A percentile compares a stretch with the other conserved stretches of the same genome.
Evolutionary conservation across 2,797 vertebrate genomes (phyloP).

Genomic region (Simalia tracyae): DNA sequence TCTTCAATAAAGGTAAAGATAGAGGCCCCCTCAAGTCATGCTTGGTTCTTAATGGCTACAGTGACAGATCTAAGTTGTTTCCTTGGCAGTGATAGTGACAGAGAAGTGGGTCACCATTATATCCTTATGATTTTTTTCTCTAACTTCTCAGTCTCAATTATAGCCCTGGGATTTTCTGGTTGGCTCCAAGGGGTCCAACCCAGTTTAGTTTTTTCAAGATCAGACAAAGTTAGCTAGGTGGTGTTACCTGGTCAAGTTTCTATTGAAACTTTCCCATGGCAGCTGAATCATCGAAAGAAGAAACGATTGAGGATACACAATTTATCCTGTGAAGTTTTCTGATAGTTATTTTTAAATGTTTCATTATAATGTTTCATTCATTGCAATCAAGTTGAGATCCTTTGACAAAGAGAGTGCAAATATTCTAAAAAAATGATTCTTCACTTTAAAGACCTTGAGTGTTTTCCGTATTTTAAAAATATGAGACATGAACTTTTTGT

Average conservation of each 20-base stretch:
- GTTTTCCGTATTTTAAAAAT: background rate
- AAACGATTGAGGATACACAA: background rate
- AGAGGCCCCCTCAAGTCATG: background rate
- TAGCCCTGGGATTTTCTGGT: background rate
- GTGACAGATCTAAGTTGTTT: background rate
- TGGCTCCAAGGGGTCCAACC: background rate
- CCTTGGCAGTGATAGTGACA: background rate
- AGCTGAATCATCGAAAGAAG: background rate
- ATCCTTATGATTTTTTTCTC: background rate
- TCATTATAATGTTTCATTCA: background rate
- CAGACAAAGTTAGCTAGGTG: background rate
- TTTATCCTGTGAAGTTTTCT: background rate
- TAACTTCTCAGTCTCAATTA: background rate
- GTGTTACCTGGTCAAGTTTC: background rate
- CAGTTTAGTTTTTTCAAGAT: background rate
- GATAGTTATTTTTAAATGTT: background rate
- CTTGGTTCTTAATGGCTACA: background rate
- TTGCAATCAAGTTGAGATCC: background rate
- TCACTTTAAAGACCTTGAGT: background rate
- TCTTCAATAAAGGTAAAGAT: background rate
- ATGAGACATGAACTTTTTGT: background rate
- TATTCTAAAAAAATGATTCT: background rate
- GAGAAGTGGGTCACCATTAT: background rate
- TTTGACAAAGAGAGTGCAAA: background rate
- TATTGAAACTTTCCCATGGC: background rate